Evolutionary conservation across 2,888 invertebrate species (phyloP).

Genomic region (Ophion ventricosus): DNA sequence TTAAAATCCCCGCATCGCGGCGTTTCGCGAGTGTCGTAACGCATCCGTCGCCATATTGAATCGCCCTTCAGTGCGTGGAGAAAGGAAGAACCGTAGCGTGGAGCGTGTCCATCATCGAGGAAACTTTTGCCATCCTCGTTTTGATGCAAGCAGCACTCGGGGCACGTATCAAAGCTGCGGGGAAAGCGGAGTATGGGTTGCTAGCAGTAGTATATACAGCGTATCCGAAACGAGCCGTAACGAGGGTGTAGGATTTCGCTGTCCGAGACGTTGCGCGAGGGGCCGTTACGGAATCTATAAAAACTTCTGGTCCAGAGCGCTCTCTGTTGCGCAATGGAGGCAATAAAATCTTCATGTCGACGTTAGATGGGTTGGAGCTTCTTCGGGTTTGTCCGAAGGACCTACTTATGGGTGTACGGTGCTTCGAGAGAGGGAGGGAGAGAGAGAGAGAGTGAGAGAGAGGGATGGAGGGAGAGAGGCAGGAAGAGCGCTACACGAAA

Average conservation of each 20-base stretch:
- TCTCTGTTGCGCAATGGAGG: slow-evolving; percentile 68
- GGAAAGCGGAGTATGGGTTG: not conserved
- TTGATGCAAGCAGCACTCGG: not conserved
- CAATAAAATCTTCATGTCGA: slow-evolving; percentile 73
- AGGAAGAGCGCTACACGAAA: no score
- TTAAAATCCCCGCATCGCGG: no score
- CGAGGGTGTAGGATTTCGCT: slow-evolving; percentile 2
- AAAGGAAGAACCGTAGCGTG: no score
- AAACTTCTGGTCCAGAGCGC: slow-evolving; percentile 71
- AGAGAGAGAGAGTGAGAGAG: no score
- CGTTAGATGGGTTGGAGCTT: slow-evolving; percentile 15
- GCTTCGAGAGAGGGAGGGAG: no score
- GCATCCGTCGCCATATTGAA: no score
- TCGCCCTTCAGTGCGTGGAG: no score
- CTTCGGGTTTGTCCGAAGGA: slow-evolving; percentile 11
- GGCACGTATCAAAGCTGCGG: not conserved
- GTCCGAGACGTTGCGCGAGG: slow-evolving; percentile 4
- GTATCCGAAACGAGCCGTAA: not conserved
- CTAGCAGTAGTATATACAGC: not conserved
- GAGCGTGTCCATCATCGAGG: no score
- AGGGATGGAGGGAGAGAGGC: no score
- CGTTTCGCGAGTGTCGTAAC: no score
- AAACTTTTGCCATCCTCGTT: no score
- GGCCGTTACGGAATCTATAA: slow-evolving; percentile 73
- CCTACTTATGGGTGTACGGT: not conserved